Conservation (phyloP, 2,797 vertebrate species). For the Arctocebus calabarensis region DNA sequence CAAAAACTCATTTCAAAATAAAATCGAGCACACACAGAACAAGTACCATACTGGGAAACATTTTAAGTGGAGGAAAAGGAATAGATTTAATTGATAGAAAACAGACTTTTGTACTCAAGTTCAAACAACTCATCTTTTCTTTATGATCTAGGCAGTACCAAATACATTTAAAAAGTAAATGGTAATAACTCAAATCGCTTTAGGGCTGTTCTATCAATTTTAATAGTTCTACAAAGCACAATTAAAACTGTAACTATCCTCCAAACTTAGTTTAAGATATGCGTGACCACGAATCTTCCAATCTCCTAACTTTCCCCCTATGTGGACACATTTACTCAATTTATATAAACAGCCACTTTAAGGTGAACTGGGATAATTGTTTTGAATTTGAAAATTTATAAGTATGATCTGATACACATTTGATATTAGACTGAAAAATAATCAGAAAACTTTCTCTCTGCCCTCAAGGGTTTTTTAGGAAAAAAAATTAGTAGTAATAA, state of each 20-base stretch:
- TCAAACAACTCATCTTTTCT: conserved; percentile 76
- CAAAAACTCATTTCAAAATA: conserved; percentile 84
- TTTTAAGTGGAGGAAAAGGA: conserved; percentile 74
- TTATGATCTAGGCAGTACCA: conserved; percentile 77
- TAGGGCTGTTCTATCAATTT: conserved; percentile 76
- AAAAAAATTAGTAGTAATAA: not conserved
- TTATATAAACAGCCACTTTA: conserved; percentile 11
- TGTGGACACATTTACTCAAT: not conserved
- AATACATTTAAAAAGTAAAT: conserved; percentile 84
- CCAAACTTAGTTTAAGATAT: conserved; percentile 55
- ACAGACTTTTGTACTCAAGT: conserved; percentile 65
- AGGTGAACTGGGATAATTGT: conserved; percentile 14
- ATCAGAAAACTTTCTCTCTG: not conserved
- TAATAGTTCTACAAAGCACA: conserved; percentile 77
- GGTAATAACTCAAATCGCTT: conserved; percentile 77
- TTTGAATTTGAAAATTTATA: conserved; percentile 13
- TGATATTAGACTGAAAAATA: conserved; percentile 23
- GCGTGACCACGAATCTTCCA: not conserved
- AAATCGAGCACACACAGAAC: conserved; percentile 78
- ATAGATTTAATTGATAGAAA: conserved; percentile 84
- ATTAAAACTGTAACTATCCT: conserved; percentile 76
- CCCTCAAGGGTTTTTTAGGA: not conserved
- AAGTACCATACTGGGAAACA: conserved; percentile 78
- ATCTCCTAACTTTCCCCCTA: not conserved
- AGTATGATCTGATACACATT: conserved; percentile 17